Base-by-base conservation (phyloP, 2,888 invertebrate species). In the Lithophane leautieri region DNA sequence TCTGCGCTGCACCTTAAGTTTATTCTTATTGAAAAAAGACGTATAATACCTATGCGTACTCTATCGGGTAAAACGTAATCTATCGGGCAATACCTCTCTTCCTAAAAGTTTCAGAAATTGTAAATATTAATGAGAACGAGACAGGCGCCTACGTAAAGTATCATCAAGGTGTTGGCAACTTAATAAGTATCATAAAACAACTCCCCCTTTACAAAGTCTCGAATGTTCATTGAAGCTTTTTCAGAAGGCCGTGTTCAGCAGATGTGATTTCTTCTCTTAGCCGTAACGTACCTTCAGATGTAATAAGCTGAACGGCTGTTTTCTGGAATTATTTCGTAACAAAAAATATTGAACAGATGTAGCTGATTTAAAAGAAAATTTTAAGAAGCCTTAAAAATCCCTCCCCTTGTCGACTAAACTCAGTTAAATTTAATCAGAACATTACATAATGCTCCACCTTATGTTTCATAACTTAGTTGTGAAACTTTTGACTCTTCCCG, bases 401-500 rank as follows among this genome's bases (percentile, higher is more conserved):
- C 52, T 40, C 60, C 56, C 77, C 66, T 34, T 52, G n/a, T 40
- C 58, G 52, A 54, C 47, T 58, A 69, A 85, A 82, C 62, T 70
- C 68, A 60, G 73, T 78, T 76, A 28, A 62, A 63, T 63, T 81
- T 68, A 69, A 76, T 76, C 71, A 72, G 62, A 76, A 76, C 58
- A 73, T 83, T 82, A 78, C 42, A 63, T 69, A 85, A 85, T 54
- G 19, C 12, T 50, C 68, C 42, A 82, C 70, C 78, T 82, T 69
- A 61, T 68, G 67, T 54, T 85, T 85, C 71, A 54, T 67, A 84
- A 81, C 67, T 84, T 28, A 81, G 76, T 84, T 82, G 61, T 6
- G 42, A 34, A 85, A 83, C 70, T 83, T 82, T 82, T 62, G 78
- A 54, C 61, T 82, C 82, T 73, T 82, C 82, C 77, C 63, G 63